Evolutionary conservation across 2,113 vertebrate species (phyloP).

Genomic region (Caretta caretta): DNA sequence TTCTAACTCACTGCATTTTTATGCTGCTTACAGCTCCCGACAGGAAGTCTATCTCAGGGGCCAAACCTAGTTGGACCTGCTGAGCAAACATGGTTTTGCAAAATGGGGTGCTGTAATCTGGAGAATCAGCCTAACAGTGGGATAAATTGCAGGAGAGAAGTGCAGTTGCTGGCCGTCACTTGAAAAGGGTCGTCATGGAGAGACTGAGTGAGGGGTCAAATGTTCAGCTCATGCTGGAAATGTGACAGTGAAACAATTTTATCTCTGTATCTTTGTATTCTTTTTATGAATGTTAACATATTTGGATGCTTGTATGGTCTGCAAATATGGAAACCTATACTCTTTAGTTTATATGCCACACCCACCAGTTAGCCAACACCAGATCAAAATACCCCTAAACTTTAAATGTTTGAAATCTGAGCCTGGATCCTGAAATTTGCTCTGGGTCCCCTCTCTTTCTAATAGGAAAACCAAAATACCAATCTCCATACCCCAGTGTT

Average conservation of each 20-base stretch:
- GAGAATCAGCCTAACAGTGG: background rate
- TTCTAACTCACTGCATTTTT: background rate
- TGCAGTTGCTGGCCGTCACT: background rate
- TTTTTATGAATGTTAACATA: conserved; percentile 10
- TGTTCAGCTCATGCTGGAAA: background rate
- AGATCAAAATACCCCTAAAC: background rate
- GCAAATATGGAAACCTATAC: background rate
- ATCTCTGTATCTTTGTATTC: background rate
- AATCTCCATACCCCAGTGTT: background rate
- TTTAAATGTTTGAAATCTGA: background rate
- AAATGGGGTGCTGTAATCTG: background rate
- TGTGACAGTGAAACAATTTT: background rate
- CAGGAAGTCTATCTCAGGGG: background rate
- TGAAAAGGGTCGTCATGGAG: background rate
- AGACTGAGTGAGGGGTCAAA: background rate
- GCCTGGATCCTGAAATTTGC: background rate
- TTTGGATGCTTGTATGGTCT: background rate
- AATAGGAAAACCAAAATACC: conserved; percentile 9
- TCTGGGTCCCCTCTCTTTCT: background rate
- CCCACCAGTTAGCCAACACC: background rate
- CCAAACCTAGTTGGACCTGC: background rate
- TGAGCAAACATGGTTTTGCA: background rate
- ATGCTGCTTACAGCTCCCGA: background rate
- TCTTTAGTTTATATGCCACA: background rate
- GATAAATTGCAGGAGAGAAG: conserved; percentile 3